Conservation (phyloP, 2,113 vertebrate genomes). For the Rattus norvegicus region DNA sequence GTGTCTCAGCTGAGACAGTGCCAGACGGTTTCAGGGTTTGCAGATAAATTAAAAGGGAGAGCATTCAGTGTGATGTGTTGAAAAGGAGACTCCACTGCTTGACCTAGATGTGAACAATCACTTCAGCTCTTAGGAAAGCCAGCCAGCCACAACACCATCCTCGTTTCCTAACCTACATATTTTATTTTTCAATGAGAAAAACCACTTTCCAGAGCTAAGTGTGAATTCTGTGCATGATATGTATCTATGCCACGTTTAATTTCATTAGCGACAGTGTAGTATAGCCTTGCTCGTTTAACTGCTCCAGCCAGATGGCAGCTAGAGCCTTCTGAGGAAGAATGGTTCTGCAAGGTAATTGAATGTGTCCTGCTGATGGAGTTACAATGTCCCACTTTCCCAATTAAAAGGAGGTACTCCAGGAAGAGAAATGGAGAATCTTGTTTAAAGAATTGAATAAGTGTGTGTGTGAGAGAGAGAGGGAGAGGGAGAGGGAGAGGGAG, state of each 20-base stretch:
- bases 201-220: slow-evolving; percentile 39
- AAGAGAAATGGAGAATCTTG: slow-evolving; percentile 77
- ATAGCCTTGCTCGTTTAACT: slow-evolving; percentile 63
- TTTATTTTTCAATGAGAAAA: slow-evolving; percentile 49
- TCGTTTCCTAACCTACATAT: neutral
- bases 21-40: accelerated
- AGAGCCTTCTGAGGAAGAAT: slow-evolving; percentile 82
- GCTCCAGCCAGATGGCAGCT: slow-evolving; percentile 65
- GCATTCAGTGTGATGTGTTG: neutral
- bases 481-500: too few relatives aligned
- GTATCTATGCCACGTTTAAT: slow-evolving; percentile 66
- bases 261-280: slow-evolving; percentile 55
- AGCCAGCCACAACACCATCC: neutral
- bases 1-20: neutral
- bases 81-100: neutral
- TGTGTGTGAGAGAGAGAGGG: too few relatives aligned
- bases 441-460: neutral
- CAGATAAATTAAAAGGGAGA: neutral
- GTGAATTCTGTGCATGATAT: neutral
- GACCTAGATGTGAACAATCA: slow-evolving; percentile 39
- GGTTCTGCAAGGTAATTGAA: slow-evolving; percentile 84
- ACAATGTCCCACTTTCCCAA: slow-evolving; percentile 84
- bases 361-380: slow-evolving; percentile 86
- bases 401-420: slow-evolving; percentile 83
- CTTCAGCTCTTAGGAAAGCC: neutral